Conservation (phyloP, 2,888 invertebrate species). For the Ernsta delagoae region DNA sequence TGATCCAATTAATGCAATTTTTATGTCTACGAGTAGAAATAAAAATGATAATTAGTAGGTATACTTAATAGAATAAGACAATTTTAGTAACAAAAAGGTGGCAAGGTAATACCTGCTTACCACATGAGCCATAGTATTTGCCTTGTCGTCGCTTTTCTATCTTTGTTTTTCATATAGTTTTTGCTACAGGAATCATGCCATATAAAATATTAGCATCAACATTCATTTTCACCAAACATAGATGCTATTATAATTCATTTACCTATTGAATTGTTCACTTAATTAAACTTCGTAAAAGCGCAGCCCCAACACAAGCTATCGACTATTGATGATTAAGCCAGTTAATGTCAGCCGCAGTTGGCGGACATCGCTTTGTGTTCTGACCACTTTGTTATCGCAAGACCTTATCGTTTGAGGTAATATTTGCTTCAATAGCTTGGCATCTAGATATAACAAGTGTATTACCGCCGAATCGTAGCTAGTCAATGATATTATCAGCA, state of each 20-base stretch:
- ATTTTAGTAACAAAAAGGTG: no score
- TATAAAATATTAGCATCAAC: no score
- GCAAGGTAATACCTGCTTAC: no score
- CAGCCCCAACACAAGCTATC: slow-evolving; percentile 22
- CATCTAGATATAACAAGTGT: slow-evolving; percentile 3
- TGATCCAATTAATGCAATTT: not conserved
- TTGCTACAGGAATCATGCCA: no score
- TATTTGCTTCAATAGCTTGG: slow-evolving; percentile 16
- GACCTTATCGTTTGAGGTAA: slow-evolving; percentile 19
- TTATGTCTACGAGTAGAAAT: not conserved
- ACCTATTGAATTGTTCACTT: no score
- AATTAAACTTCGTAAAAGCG: not conserved
- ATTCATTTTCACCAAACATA: not conserved
- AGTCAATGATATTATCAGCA: no score
- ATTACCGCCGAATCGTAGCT: no score
- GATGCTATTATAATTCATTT: not conserved
- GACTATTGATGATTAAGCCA: slow-evolving; percentile 43
- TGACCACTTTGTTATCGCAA: slow-evolving; percentile 32
- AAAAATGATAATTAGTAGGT: no score
- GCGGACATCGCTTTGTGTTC: slow-evolving; percentile 43
- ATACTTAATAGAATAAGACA: not conserved
- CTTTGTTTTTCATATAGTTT: no score
- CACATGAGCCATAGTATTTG: no score
- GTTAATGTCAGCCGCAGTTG: slow-evolving; percentile 41
- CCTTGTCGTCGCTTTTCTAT: no score